These are phyloP conservation scores for Stenoptilia bipunctidactyla DNA, from an alignment of 2,888 invertebrate genomes.

Conservation along the genomic window DNA sequence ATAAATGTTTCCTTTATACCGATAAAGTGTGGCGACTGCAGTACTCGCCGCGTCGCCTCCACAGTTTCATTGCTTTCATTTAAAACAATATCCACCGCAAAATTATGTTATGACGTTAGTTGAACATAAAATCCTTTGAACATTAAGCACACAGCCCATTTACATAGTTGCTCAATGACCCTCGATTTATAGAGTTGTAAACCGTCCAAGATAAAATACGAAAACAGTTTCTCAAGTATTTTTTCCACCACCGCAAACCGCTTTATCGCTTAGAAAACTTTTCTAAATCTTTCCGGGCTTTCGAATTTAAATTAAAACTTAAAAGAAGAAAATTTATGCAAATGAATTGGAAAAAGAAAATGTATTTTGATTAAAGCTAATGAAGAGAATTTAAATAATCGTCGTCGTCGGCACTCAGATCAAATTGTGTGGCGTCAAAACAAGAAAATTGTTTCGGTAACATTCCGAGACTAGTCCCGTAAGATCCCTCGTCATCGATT, in stretches of 20 bases:
- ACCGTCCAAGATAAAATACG: neutral
- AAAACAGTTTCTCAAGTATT: too few relatives aligned
- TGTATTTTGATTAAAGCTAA: neutral
- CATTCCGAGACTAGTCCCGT: neutral
- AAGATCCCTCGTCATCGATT: slow-evolving; percentile 50
- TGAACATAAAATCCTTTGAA: slow-evolving; percentile 1
- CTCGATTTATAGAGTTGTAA: neutral
- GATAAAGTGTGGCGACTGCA: slow-evolving; percentile 44
- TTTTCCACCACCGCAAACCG: too few relatives aligned
- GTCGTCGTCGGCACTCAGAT: slow-evolving; percentile 19
- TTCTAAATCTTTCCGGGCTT: too few relatives aligned
- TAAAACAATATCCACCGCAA: slow-evolving; percentile 29
- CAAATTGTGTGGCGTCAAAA: slow-evolving; percentile 46
- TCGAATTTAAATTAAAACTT: too few relatives aligned
- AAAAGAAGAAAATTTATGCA: neutral
- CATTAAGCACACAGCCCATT: neutral
- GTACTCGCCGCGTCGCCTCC: slow-evolving; percentile 21
- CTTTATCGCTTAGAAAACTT: too few relatives aligned
- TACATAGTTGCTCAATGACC: neutral
- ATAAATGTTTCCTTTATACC: slow-evolving; percentile 52
- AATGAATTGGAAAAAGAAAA: neutral
- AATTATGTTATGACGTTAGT: slow-evolving; percentile 3
- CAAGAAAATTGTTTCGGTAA: slow-evolving; percentile 41
- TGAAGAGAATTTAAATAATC: slow-evolving; percentile 48
- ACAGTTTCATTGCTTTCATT: slow-evolving; percentile 44